These are phyloP conservation scores for Harlomillsia oculata DNA, from an alignment of 1,140 invertebrate species.

Conservation along the genomic window DNA sequence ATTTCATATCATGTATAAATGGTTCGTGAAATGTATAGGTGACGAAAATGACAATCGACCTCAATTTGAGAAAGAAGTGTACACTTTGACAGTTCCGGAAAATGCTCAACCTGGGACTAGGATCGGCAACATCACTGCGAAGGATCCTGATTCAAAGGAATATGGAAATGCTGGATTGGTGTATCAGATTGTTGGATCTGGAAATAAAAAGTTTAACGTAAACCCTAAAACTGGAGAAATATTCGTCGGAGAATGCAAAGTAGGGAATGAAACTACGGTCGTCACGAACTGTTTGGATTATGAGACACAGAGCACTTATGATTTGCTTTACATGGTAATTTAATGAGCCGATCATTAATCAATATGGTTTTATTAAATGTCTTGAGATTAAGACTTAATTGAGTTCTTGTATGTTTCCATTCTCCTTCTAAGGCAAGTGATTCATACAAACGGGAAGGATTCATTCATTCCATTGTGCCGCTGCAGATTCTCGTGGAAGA, in stretches of 20 bases:
- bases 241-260: constrained; percentile 64
- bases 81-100: constrained; percentile 62
- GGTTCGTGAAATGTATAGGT: too few relatives aligned
- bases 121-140: constrained; percentile 65
- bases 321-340: constrained; percentile 68
- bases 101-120: constrained; percentile 56
- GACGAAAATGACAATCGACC: constrained; percentile 13
- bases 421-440: constrained; percentile 56
- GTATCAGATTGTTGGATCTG: constrained; percentile 74
- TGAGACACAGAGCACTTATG: constrained; percentile 70
- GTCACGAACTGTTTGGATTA: constrained; percentile 68
- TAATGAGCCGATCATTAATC: neutral
- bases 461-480: constrained; percentile 50
- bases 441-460: constrained; percentile 31
- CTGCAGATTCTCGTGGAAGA: constrained; percentile 68
- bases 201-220: constrained; percentile 53
- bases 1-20: too few relatives aligned
- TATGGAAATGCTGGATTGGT: constrained; percentile 69
- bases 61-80: constrained; percentile 42
- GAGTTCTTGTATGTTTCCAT: neutral
- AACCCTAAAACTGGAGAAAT: constrained; percentile 70
- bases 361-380: neutral
- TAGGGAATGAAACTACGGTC: neutral
- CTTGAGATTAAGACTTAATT: neutral
- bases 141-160: constrained; percentile 70